A percentile compares a stretch with the other conserved stretches of the same genome.
Conservation (phyloP, 2,888 invertebrate genomes). For the Luperina nickerlii region DNA sequence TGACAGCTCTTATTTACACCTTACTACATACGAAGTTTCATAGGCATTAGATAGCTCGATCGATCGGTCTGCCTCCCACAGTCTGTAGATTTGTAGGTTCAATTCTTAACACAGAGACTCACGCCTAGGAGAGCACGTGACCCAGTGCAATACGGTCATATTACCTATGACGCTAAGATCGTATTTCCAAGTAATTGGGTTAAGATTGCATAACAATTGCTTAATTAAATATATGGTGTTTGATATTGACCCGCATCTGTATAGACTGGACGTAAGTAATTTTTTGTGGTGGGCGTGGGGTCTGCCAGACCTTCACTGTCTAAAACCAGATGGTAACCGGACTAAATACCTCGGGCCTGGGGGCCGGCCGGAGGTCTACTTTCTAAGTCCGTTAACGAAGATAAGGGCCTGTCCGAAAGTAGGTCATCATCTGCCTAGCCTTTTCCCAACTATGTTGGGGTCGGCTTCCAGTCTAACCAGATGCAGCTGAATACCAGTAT, state of each 20-base stretch:
- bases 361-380: not conserved
- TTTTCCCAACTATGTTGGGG: too few relatives aligned
- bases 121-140: not conserved
- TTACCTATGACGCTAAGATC: conserved; percentile 3
- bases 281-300: too few relatives aligned
- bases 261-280: not conserved
- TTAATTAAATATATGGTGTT: not conserved
- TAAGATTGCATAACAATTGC: conserved; percentile 1
- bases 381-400: not conserved
- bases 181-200: conserved; percentile 18
- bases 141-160: not conserved
- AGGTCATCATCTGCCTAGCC: too few relatives aligned
- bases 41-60: conserved; percentile 15
- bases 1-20: not conserved
- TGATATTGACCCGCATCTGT: not conserved
- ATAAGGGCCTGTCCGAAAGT: too few relatives aligned
- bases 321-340: conserved; percentile 1
- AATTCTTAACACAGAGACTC: not conserved
- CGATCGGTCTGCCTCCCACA: conserved; percentile 26
- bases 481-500: too few relatives aligned
- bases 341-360: not conserved
- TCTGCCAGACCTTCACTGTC: not conserved
- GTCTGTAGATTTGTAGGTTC: conserved; percentile 24
- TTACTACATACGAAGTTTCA: not conserved
- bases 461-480: too few relatives aligned